phyloP scores from a whole-genome alignment of 1,140 invertebrate genomes.

The Glossosoma conforme region DNA sequence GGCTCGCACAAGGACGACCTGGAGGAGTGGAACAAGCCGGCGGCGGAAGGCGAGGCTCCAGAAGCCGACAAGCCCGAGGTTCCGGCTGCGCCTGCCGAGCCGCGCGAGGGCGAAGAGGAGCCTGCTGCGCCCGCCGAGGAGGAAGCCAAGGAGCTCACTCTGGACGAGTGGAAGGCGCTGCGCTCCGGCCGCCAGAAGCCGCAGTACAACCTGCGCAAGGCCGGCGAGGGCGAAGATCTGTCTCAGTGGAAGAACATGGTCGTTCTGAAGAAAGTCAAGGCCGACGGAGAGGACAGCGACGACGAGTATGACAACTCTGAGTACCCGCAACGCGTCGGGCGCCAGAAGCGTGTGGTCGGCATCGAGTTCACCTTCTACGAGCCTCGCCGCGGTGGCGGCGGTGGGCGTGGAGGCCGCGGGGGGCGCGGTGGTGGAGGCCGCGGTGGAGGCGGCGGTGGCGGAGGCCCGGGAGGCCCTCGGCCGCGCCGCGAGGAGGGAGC shows the following conservation, averaged over 20 bases:
- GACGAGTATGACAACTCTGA: slow-evolving; percentile 74
- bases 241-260: slow-evolving; percentile 92
- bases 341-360: slow-evolving; percentile 80
- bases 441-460: slow-evolving; percentile 29
- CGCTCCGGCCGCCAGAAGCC: slow-evolving; percentile 70
- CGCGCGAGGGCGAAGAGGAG: slow-evolving; percentile 39
- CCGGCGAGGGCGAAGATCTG: slow-evolving; percentile 86
- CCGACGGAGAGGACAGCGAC: slow-evolving; percentile 58
- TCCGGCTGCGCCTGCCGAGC: slow-evolving; percentile 43
- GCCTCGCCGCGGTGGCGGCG: slow-evolving; percentile 63
- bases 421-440: slow-evolving; percentile 49
- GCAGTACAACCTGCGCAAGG: slow-evolving; percentile 84
- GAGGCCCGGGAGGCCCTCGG: slow-evolving; percentile 9
- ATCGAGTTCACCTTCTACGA: slow-evolving; percentile 89
- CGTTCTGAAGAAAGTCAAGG: slow-evolving; percentile 74
- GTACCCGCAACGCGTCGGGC: slow-evolving; percentile 80
- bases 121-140: slow-evolving; percentile 59
- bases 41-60: slow-evolving; percentile 43
- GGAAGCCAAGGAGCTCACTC: slow-evolving; percentile 74
- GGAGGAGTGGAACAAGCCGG: slow-evolving; percentile 60
- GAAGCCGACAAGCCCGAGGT: slow-evolving; percentile 51
- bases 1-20: slow-evolving; percentile 89
- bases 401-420: slow-evolving; percentile 57
- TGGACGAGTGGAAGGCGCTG: slow-evolving; percentile 86
- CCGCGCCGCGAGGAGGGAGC: slow-evolving; percentile 37